Conservation (phyloP, 2,113 vertebrate genomes). For the Stegostoma tigrinum region DNA sequence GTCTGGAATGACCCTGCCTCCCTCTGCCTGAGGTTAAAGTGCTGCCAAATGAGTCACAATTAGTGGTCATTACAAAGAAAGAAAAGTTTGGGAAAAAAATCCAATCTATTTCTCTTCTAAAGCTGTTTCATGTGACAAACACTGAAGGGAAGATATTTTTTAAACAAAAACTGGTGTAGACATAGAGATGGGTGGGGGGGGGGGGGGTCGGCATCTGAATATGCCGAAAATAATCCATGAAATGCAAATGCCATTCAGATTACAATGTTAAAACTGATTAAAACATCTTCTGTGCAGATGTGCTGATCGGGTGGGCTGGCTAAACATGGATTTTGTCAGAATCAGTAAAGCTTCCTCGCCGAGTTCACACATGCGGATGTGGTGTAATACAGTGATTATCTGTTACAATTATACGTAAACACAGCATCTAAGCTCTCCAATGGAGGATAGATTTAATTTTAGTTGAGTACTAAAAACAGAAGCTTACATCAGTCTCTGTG, state of each 20-base stretch:
- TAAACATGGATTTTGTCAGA: slow-evolving; percentile 28
- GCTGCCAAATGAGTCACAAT: not conserved
- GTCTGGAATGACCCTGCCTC: not conserved
- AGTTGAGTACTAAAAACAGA: slow-evolving; percentile 6
- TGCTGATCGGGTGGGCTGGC: slow-evolving; percentile 1
- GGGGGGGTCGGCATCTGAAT: not conserved
- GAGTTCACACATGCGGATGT: slow-evolving; percentile 40
- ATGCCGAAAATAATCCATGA: slow-evolving; percentile 23
- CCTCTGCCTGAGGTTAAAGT: not conserved
- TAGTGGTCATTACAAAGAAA: not conserved
- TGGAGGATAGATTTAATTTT: slow-evolving; percentile 15
- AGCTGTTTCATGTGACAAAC: not conserved
- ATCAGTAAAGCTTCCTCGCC: not conserved
- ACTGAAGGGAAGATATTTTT: not conserved
- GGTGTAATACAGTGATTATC: slow-evolving; percentile 74
- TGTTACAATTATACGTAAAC: slow-evolving; percentile 78
- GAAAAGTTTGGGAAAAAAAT: not conserved
- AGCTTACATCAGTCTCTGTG: not conserved
- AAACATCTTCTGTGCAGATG: slow-evolving; percentile 27
- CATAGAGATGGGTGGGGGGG: too few species aligned
- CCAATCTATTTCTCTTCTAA: not conserved
- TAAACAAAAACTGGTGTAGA: not conserved
- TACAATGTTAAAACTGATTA: slow-evolving; percentile 29
- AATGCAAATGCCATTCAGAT: slow-evolving; percentile 19
- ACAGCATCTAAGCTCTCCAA: slow-evolving; percentile 50